phyloP scores from a whole-genome alignment of 2,888 invertebrate species.

The Noctua comes region DNA sequence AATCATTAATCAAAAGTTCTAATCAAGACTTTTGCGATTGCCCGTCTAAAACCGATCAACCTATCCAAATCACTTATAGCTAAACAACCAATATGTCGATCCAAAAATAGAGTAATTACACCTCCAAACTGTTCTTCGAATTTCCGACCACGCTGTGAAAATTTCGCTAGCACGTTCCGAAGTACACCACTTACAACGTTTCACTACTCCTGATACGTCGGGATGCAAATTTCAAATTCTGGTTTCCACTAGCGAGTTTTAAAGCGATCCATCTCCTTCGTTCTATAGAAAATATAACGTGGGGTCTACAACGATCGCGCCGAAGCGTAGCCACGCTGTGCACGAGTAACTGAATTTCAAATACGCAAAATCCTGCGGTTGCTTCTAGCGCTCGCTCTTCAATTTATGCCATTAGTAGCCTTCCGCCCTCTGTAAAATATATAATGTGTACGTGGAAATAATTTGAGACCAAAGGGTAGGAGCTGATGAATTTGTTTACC shows the following conservation, averaged over 20 bases:
- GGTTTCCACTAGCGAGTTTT: conserved; percentile 75
- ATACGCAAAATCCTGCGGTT: conserved; percentile 86
- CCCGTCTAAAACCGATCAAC: conserved; percentile 15
- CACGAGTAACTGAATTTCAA: conserved; percentile 86
- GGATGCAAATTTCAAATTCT: conserved; percentile 79
- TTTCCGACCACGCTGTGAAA: conserved; percentile 47
- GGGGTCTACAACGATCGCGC: conserved; percentile 77
- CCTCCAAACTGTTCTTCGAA: conserved; percentile 37
- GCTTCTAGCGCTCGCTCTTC: conserved; percentile 82
- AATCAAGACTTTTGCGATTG: neutral
- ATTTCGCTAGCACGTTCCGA: conserved; percentile 52
- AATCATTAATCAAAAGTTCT: conserved; percentile 6
- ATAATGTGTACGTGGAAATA: conserved; percentile 76
- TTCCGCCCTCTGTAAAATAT: conserved; percentile 80
- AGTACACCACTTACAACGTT: conserved; percentile 64
- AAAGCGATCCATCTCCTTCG: conserved; percentile 80
- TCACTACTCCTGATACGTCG: conserved; percentile 73
- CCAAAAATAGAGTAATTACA: conserved; percentile 56
- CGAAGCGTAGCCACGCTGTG: conserved; percentile 75
- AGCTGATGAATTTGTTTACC: conserved; percentile 74
- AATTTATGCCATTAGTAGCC: conserved; percentile 87
- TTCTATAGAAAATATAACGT: conserved; percentile 75
- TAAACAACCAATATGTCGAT: conserved; percentile 27
- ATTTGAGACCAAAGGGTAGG: conserved; percentile 75
- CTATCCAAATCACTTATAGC: neutral